These are phyloP conservation scores for Lepus americanus DNA, from an alignment of 2,113 vertebrate species.

Conservation along the genomic window DNA sequence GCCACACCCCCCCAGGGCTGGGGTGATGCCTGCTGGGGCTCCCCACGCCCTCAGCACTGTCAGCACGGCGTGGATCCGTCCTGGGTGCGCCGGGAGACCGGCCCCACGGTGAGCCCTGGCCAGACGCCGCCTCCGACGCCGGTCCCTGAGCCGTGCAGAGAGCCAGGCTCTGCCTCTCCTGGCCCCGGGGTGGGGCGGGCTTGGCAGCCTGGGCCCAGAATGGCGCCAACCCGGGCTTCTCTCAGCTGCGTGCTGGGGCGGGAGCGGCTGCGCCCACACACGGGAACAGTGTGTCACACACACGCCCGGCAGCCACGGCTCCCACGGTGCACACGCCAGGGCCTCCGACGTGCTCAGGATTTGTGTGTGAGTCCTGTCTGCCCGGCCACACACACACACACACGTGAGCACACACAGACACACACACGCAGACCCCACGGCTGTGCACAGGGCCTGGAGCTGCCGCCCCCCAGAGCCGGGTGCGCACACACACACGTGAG, in stretches of 20 bases:
- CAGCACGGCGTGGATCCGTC: fast-evolving
- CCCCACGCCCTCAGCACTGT: neutral
- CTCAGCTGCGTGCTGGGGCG: neutral
- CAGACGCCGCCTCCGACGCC: neutral
- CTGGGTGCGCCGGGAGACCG: fast-evolving
- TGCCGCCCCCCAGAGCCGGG: no score
- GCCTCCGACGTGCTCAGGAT: no score
- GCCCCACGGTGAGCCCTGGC: no score
- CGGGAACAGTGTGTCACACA: fast-evolving
- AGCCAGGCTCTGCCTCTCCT: neutral
- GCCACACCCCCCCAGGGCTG: fast-evolving
- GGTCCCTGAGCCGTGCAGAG: neutral
- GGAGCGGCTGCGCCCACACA: fast-evolving
- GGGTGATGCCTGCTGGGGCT: fast-evolving
- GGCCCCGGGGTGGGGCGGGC: neutral
- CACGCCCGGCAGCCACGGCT: neutral
- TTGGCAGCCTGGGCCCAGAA: neutral
- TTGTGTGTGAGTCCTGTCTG: no score
- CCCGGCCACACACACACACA: no score
- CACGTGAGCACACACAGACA: neutral
- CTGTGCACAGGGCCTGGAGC: no score
- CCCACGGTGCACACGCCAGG: no score
- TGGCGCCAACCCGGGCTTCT: neutral
- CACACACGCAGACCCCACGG: fast-evolving
- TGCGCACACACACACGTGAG: no score